Base-by-base conservation (phyloP, 2,888 invertebrate species). In the Metacarcinus magister region DNA sequence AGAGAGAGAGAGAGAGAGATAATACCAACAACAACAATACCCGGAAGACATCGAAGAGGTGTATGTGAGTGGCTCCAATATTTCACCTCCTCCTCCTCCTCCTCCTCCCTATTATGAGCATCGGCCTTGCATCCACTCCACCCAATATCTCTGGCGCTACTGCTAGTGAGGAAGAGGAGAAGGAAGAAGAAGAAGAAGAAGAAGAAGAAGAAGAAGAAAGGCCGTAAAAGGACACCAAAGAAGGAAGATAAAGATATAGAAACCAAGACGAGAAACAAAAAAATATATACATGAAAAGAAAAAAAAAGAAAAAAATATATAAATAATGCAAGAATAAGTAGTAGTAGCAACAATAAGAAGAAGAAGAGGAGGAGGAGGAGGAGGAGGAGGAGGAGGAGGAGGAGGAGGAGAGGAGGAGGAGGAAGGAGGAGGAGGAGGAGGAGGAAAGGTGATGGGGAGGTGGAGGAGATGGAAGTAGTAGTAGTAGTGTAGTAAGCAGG, bases 1-100 rank as follows among this genome's bases (percentile, higher is more conserved):
- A 90, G 43, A 90, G 90, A 90, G 43, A 90, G 44, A 44, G 90
- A 90, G 90, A 90, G 43, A 90, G 44, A 44, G 90, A 44, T 0
- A 44, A 3, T 7, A 1, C 0, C 39, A 89, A 10, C 2, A 43
- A 89, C 39, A 89, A 13, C 16, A 67, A 67, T 0, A 10, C 67
- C 19, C n/a, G 44, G 91, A 46, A 44, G 92, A 48, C 7, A 91
- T 5, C 23, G n/a, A 46, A 43, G 44, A 67, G 67, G 23, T n/a
- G 23, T 23, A 7, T 67, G 60, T 67, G 67, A 67, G 67, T 67
- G n/a, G n/a, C 23, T 43, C 48, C 13, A 28, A 48, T 44, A 32
- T 13, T 32, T 32, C 82, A 2, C 23, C 82, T 32, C 82, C 13
- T 82, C 82, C 32, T 82, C 82, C 82, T 82, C 82, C 23, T 82